A percentile compares a stretch with the other conserved stretches of the same genome.
Evolutionary conservation across 2,797 vertebrate species (phyloP).

Genomic region (Pseudopleuronectes americanus): DNA sequence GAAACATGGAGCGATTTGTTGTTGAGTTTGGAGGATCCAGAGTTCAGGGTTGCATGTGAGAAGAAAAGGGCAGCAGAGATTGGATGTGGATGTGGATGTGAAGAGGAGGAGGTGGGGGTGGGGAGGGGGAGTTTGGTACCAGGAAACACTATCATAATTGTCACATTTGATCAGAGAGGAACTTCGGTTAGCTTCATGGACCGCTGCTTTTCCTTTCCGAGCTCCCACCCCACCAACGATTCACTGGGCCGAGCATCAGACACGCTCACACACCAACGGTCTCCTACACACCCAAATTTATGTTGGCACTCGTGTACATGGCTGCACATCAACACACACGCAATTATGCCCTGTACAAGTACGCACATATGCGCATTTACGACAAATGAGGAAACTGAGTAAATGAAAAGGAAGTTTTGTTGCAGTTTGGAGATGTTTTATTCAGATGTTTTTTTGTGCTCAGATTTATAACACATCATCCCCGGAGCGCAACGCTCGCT

Average conservation of each 20-base stretch:
- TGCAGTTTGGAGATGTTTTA: constrained; percentile 22
- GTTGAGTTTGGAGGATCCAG: constrained; percentile 20
- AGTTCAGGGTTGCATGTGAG: constrained; percentile 24
- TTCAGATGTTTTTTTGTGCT: constrained; percentile 34
- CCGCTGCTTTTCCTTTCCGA: constrained; percentile 63
- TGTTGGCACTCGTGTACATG: constrained; percentile 17
- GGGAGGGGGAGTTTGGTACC: constrained; percentile 63
- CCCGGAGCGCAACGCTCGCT: constrained; percentile 18
- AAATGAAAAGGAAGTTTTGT: constrained; percentile 9
- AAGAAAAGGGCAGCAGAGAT: constrained; percentile 44
- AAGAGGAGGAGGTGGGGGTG: constrained; percentile 53
- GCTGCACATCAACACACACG: constrained; percentile 19
- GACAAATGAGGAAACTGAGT: neutral
- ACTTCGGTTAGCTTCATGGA: constrained; percentile 74
- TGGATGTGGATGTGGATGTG: constrained; percentile 31
- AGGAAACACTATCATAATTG: constrained; percentile 75
- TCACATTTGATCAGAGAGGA: constrained; percentile 80
- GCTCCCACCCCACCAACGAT: constrained; percentile 55
- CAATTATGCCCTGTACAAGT: constrained; percentile 8
- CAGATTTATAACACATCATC: constrained; percentile 26
- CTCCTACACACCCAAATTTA: constrained; percentile 33
- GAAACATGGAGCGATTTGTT: neutral
- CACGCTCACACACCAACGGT: constrained; percentile 30
- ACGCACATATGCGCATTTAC: constrained; percentile 19
- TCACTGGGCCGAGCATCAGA: constrained; percentile 52